Evolutionary conservation across 2,113 vertebrate species (phyloP).

Genomic region (Myiagra hebetior): DNA sequence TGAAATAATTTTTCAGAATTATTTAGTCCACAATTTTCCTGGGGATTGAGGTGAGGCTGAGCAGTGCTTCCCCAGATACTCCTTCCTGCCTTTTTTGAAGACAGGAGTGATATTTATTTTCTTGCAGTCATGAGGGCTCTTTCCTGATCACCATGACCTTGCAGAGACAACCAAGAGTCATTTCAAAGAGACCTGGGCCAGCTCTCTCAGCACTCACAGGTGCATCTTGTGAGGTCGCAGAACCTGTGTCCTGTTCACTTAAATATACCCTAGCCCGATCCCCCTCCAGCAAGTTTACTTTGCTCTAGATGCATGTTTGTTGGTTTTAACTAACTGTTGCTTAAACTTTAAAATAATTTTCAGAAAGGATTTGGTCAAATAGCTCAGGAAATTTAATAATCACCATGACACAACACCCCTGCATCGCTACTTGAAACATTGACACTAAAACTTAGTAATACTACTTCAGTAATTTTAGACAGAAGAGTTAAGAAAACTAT

Average conservation of each 20-base stretch:
- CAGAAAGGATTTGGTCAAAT: not conserved
- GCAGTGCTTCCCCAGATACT: not conserved
- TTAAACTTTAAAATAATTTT: not conserved
- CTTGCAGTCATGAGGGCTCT: not conserved
- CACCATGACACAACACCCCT: not conserved
- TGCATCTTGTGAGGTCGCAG: not conserved
- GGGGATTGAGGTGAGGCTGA: not conserved
- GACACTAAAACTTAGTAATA: not conserved
- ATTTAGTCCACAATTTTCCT: not conserved
- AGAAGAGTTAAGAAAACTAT: not conserved
- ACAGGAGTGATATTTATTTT: not conserved
- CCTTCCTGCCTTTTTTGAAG: not conserved
- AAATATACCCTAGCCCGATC: accelerated
- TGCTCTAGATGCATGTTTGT: not conserved
- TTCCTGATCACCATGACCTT: accelerated
- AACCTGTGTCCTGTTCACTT: not conserved
- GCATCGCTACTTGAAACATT: not conserved
- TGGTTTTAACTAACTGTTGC: not conserved
- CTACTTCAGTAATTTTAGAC: not conserved
- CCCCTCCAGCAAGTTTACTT: not conserved
- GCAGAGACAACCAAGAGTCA: not conserved
- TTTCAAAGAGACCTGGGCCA: not conserved
- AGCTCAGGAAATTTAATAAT: not conserved
- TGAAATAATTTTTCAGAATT: not conserved
- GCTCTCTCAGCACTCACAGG: not conserved